Conservation (phyloP, 2,797 vertebrate genomes). For the Neopelma chrysocephalum region DNA sequence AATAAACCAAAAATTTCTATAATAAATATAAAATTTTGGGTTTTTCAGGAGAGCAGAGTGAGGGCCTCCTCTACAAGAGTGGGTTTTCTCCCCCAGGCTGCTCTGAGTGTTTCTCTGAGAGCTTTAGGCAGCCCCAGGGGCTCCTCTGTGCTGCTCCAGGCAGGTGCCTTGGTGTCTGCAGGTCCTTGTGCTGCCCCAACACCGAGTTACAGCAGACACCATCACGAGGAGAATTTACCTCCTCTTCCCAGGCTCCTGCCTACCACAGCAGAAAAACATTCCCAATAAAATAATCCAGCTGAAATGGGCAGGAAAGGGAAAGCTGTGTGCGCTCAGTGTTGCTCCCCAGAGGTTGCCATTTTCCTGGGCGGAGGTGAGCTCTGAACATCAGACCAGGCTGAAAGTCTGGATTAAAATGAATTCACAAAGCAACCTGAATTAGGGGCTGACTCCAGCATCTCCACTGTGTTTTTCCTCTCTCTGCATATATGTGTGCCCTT, state of each 20-base stretch:
- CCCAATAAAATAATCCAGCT: constrained; percentile 2
- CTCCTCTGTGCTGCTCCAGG: not conserved
- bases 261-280: not conserved
- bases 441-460: not conserved
- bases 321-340: not conserved
- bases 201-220: not conserved
- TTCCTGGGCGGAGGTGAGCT: not conserved
- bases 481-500: not conserved
- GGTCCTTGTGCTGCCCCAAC: not conserved
- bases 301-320: not conserved
- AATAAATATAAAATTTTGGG: not conserved
- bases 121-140: not conserved
- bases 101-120: not conserved
- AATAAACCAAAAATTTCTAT: not conserved
- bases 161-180: constrained; percentile 8
- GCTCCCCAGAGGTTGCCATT: not conserved
- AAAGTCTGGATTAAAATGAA: not conserved
- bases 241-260: constrained; percentile 16
- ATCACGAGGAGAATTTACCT: constrained; percentile 55
- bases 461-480: not conserved
- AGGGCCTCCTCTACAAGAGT: not conserved
- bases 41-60: not conserved
- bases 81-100: not conserved
- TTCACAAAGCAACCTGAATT: not conserved
- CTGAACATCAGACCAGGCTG: not conserved